Percentiles rank a stretch among this genome's conserved stretches.
Evolutionary conservation across 2,113 vertebrate species (phyloP).

Genomic region (Pyrgilauda ruficollis): DNA sequence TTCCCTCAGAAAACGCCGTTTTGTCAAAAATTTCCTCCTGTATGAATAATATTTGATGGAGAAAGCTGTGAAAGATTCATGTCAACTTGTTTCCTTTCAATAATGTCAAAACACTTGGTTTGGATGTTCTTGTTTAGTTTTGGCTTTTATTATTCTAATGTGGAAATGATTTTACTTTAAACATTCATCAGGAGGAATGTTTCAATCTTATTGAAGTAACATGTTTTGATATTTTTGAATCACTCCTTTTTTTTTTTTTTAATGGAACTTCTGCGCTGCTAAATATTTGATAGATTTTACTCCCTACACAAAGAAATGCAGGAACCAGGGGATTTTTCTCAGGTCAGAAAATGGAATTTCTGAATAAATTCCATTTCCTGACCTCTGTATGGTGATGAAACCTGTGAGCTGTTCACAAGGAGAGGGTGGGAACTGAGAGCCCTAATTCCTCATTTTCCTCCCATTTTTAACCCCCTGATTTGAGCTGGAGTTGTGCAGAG

Average conservation of each 20-base stretch:
- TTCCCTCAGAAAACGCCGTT: background rate
- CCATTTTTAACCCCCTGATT: background rate
- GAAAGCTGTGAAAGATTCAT: background rate
- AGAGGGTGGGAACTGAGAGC: rapidly evolving
- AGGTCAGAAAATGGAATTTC: background rate
- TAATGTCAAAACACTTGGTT: constrained; percentile 49
- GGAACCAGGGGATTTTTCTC: background rate
- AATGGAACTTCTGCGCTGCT: background rate
- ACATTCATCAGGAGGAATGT: constrained; percentile 15
- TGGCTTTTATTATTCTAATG: constrained; percentile 29
- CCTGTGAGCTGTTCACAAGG: background rate
- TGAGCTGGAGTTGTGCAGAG: rapidly evolving
- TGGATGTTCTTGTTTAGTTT: constrained; percentile 52
- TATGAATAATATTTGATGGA: constrained; percentile 27
- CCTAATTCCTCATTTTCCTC: background rate
- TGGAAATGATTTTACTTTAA: constrained; percentile 2
- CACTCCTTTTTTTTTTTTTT: background rate
- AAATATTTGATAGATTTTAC: background rate
- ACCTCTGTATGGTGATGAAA: background rate
- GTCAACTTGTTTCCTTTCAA: constrained; percentile 21
- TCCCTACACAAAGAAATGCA: background rate
- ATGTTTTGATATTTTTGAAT: constrained; percentile 17
- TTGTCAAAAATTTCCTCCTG: background rate
- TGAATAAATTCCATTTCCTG: background rate
- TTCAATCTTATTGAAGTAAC: background rate